Evolutionary conservation across 2,888 invertebrate species (phyloP).

Genomic region (Catocala fraxini): DNA sequence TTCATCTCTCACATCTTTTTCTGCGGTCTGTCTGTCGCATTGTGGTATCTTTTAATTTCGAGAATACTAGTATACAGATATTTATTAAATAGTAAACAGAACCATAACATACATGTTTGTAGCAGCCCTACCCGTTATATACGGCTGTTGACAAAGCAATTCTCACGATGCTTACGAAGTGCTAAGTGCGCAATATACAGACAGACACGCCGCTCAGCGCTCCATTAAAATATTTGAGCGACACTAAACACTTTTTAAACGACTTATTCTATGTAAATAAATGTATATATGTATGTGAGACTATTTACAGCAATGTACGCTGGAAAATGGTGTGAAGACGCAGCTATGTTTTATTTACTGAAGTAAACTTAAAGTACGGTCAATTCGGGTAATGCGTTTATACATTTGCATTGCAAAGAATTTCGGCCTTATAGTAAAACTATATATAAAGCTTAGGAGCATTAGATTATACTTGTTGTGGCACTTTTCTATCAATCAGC

Average conservation of each 20-base stretch:
- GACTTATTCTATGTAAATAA: constrained; percentile 33
- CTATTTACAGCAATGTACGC: constrained; percentile 5
- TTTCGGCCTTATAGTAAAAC: too few relatives aligned
- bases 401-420: too few relatives aligned
- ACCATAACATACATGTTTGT: not conserved
- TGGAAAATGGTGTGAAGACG: constrained; percentile 6
- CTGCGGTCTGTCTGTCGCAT: too few relatives aligned
- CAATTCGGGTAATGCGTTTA: too few relatives aligned
- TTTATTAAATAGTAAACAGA: not conserved
- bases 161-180: constrained; percentile 59
- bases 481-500: too few relatives aligned
- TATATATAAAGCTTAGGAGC: too few relatives aligned
- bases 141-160: constrained; percentile 58
- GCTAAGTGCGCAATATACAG: constrained; percentile 56
- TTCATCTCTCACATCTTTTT: too few relatives aligned
- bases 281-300: not conserved
- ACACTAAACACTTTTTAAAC: constrained; percentile 37
- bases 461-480: too few relatives aligned
- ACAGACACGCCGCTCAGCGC: constrained; percentile 30
- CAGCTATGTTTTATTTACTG: not conserved
- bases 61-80: too few relatives aligned
- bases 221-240: constrained; percentile 48
- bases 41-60: too few relatives aligned
- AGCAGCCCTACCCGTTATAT: constrained; percentile 20
- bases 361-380: not conserved